These are phyloP conservation scores for Ceratitis capitata DNA, from an alignment of 1,140 invertebrate genomes.

Conservation along the genomic window DNA sequence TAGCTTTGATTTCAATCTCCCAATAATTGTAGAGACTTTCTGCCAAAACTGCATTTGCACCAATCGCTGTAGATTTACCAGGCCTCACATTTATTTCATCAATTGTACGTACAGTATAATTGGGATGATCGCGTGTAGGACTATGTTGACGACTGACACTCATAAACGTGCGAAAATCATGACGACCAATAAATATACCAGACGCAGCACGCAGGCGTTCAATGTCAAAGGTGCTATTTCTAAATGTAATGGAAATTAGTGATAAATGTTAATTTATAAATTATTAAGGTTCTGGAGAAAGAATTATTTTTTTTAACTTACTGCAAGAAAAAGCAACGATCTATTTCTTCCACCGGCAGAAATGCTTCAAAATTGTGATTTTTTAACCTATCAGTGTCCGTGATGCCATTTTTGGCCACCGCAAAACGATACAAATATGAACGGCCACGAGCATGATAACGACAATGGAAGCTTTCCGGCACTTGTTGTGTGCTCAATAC, in stretches of 20 bases:
- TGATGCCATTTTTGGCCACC: conserved; percentile 56
- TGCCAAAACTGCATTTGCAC: conserved; percentile 55
- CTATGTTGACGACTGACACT: conserved; percentile 63
- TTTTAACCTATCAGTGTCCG: not conserved
- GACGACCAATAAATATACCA: conserved; percentile 70
- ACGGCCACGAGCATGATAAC: conserved; percentile 69
- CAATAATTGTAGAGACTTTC: conserved; percentile 70
- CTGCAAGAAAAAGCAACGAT: conserved; percentile 60
- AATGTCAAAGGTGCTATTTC: conserved; percentile 70
- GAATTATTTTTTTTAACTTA: conserved; percentile 58
- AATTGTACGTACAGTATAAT: conserved; percentile 66
- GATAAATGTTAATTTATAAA: not conserved
- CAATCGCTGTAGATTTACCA: conserved; percentile 64
- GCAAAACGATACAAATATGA: conserved; percentile 76
- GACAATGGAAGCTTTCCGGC: conserved; percentile 70
- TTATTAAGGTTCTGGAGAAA: too few relatives aligned
- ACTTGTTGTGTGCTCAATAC: conserved; percentile 70
- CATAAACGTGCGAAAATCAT: conserved; percentile 78
- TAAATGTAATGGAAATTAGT: conserved; percentile 49
- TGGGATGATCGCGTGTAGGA: conserved; percentile 60
- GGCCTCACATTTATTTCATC: conserved; percentile 67
- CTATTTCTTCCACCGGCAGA: conserved; percentile 56
- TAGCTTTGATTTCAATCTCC: conserved; percentile 71
- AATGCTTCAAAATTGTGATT: conserved; percentile 52
- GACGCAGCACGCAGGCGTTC: conserved; percentile 68